Conservation (phyloP, 2,888 invertebrate genomes). For the Sthenelais limicola region DNA sequence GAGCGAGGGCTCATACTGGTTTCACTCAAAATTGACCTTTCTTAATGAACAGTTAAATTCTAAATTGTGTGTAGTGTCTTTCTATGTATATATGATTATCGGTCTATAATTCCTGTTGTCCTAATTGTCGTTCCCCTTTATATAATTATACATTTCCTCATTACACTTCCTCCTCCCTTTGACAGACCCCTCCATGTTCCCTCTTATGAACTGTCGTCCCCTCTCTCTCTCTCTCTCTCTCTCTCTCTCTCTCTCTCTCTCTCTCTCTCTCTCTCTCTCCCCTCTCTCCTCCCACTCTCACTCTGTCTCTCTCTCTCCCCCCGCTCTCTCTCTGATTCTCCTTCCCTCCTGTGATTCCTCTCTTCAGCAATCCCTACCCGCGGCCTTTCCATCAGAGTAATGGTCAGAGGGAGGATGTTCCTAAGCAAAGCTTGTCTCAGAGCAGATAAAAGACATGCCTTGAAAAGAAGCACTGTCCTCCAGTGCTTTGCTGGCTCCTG, state of each 20-base stretch:
- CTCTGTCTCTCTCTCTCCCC: neutral
- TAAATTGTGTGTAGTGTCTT: too few relatives aligned
- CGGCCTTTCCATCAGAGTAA: conserved; percentile 34
- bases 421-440: too few relatives aligned
- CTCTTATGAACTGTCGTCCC: neutral
- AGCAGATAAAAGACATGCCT: conserved; percentile 29
- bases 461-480: conserved; percentile 27
- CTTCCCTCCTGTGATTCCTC: neutral
- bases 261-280: neutral
- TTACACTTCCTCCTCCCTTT: too few relatives aligned
- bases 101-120: too few relatives aligned
- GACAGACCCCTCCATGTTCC: neutral
- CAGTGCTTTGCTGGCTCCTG: conserved; percentile 7
- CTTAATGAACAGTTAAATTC: too few relatives aligned
- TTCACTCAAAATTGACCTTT: too few relatives aligned
- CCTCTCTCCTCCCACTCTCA: neutral
- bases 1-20: neutral
- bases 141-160: too few relatives aligned
- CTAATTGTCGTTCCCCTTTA: too few relatives aligned
- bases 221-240: conserved; percentile 1
- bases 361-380: neutral
- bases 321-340: neutral
- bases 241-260: conserved; percentile 10
- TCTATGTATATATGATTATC: too few relatives aligned
- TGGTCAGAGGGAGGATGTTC: too few relatives aligned